These are phyloP conservation scores for Philereme vetulata DNA, from an alignment of 2,888 invertebrate species.

Conservation along the genomic window DNA sequence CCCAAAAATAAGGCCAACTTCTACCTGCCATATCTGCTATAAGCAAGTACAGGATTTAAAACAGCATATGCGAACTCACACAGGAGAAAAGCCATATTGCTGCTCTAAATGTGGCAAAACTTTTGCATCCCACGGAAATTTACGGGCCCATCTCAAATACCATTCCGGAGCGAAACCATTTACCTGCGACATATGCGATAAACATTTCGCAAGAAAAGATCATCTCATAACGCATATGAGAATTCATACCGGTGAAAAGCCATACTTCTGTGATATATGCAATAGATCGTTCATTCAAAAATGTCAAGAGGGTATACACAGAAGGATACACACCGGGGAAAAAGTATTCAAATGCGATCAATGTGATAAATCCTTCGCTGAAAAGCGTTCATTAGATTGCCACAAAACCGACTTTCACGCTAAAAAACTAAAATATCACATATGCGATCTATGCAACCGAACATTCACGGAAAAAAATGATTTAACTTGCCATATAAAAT, in stretches of 20 bases:
- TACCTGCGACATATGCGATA: not conserved
- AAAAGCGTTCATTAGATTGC: not conserved
- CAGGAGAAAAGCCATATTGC: not conserved
- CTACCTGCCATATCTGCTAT: not conserved
- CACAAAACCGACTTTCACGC: not conserved
- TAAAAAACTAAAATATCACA: not conserved
- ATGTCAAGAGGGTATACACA: not conserved
- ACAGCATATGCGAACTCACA: not conserved
- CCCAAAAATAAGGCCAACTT: not conserved
- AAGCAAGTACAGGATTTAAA: not conserved
- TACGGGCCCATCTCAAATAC: not conserved
- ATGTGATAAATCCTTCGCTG: not conserved
- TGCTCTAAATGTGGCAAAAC: not conserved
- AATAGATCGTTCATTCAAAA: not conserved
- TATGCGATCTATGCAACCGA: not conserved
- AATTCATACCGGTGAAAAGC: not conserved
- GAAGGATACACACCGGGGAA: not conserved
- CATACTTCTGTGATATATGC: not conserved
- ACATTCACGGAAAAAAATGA: not conserved
- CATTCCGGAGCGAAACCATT: not conserved
- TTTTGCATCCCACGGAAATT: not conserved
- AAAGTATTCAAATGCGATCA: not conserved
- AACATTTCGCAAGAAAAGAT: not conserved
- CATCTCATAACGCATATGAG: not conserved
- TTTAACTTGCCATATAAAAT: not conserved